Conservation (phyloP, 2,888 invertebrate species). For the Coelopa pilipes region DNA sequence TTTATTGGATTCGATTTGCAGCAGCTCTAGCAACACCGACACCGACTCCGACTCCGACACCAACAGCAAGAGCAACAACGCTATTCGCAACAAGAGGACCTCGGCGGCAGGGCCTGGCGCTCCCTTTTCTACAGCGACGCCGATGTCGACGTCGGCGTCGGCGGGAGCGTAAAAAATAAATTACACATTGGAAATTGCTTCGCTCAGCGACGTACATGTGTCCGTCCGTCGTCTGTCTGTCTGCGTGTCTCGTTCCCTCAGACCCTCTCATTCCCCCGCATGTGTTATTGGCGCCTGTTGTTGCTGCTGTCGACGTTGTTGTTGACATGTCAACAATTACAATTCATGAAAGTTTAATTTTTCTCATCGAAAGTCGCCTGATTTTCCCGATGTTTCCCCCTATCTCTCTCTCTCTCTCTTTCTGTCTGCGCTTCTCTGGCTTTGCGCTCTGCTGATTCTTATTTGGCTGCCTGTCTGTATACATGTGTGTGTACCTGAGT, state of each 20-base stretch:
- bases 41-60: neutral
- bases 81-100: too few species aligned
- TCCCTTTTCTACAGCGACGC: neutral
- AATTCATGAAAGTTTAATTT: conserved; percentile 30
- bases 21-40: neutral
- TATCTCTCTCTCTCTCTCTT: neutral
- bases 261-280: too few species aligned
- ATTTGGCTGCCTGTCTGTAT: too few species aligned
- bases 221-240: neutral
- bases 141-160: neutral
- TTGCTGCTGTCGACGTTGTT: conserved; percentile 13
- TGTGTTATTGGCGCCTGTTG: neutral
- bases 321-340: conserved; percentile 27
- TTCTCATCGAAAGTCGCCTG: neutral
- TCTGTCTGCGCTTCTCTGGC: neutral
- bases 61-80: too few species aligned
- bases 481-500: too few species aligned
- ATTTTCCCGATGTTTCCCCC: neutral
- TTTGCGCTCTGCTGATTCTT: neutral
- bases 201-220: conserved; percentile 9
- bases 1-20: conserved; percentile 6
- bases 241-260: neutral
- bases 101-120: too few species aligned
- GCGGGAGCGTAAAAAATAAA: neutral
- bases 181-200: conserved; percentile 14